Percentiles rank a stretch among this genome's conserved stretches.
Conservation (phyloP, 2,113 vertebrate genomes). For the Platichthys stellatus region DNA sequence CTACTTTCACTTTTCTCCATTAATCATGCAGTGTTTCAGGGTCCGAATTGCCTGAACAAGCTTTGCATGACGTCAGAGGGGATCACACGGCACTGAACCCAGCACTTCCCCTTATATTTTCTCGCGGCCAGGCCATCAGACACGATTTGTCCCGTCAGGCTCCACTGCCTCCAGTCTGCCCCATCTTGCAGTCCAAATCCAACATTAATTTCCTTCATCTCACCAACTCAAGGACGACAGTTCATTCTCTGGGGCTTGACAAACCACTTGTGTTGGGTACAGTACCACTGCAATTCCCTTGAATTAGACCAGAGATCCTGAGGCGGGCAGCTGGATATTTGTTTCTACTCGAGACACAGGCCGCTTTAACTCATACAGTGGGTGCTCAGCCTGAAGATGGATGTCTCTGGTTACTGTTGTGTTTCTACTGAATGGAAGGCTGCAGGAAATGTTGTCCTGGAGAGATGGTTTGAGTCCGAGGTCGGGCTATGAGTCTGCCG, state of each 20-base stretch:
- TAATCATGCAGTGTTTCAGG: constrained; percentile 31
- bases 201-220: constrained; percentile 63
- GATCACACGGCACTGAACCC: constrained; percentile 39
- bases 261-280: constrained; percentile 38
- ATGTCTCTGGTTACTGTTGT: constrained; percentile 30
- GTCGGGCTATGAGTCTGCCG: not conserved
- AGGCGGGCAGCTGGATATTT: constrained; percentile 17
- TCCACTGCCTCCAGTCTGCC: constrained; percentile 48
- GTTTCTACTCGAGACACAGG: constrained; percentile 13
- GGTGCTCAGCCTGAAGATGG: constrained; percentile 25
- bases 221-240: constrained; percentile 58
- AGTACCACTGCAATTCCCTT: constrained; percentile 35
- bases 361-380: constrained; percentile 21
- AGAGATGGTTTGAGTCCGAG: not conserved
- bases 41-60: not conserved
- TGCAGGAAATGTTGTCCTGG: constrained; percentile 18
- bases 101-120: constrained; percentile 38
- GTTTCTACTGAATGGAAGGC: not conserved
- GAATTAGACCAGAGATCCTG: constrained; percentile 21
- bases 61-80: constrained; percentile 42
- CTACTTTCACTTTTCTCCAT: constrained; percentile 32
- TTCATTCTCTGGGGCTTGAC: constrained; percentile 34
- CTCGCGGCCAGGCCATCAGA: constrained; percentile 52
- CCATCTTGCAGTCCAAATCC: constrained; percentile 53
- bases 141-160: constrained; percentile 68